Percentiles rank a stretch among this genome's conserved stretches.
Conservation (phyloP, 92 coral and sea anemone species). For the Anthopleura xanthogrammica region DNA sequence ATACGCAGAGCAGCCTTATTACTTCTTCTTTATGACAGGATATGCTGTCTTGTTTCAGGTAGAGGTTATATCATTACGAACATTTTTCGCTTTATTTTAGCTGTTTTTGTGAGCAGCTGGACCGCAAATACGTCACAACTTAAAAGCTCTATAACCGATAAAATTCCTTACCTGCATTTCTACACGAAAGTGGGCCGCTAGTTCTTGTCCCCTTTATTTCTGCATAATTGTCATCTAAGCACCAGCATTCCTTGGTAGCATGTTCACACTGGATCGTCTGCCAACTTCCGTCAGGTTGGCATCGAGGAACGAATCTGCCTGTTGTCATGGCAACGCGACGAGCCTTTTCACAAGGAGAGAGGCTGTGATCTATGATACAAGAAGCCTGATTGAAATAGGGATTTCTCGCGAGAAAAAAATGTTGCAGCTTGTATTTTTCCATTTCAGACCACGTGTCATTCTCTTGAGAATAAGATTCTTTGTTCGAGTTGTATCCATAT, state of each 20-base stretch:
- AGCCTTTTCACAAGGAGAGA: constrained; percentile 62
- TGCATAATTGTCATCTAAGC: constrained; percentile 60
- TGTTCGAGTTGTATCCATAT: no score
- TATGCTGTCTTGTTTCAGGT: no score
- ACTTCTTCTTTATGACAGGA: no score
- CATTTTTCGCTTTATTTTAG: no score
- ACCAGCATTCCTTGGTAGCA: constrained; percentile 74
- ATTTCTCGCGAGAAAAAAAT: not conserved
- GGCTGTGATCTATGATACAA: constrained; percentile 31
- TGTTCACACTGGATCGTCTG: constrained; percentile 75
- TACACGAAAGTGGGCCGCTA: constrained; percentile 41
- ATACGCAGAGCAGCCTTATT: no score
- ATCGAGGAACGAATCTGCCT: constrained; percentile 54
- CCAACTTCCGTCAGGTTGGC: constrained; percentile 90
- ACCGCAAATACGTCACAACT: no score
- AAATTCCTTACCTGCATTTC: constrained; percentile 19
- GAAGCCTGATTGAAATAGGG: not conserved
- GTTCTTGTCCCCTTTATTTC: constrained; percentile 64
- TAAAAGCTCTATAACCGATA: no score
- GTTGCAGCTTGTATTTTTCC: no score
- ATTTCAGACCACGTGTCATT: no score
- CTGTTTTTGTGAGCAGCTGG: no score
- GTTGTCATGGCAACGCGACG: constrained; percentile 38
- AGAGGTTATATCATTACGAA: no score
- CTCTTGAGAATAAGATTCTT: no score